phyloP scores from a whole-genome alignment of 2,888 invertebrate genomes.

The Chymomyza fuscimana region DNA sequence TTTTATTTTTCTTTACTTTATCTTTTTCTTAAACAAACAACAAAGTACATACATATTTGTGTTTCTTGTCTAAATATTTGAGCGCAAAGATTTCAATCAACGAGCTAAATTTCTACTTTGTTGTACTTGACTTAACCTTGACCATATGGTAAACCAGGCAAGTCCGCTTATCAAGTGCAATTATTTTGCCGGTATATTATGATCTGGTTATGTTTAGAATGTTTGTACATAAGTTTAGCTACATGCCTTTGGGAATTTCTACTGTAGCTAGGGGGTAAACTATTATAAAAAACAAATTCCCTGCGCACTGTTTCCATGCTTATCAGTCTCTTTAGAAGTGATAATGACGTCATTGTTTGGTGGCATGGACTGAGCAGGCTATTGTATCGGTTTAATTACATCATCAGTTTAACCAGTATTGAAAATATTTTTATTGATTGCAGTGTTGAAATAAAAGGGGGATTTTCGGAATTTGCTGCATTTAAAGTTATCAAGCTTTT shows the following conservation, averaged over 20 bases:
- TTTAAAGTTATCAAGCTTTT: not conserved
- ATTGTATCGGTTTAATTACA: not conserved
- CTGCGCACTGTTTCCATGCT: not conserved
- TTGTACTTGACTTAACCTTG: not conserved
- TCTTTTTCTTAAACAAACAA: not conserved
- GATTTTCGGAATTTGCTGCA: not conserved
- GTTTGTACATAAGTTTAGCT: not conserved
- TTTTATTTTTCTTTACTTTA: not conserved
- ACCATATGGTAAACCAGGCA: not conserved
- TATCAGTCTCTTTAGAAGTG: not conserved
- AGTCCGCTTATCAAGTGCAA: not conserved
- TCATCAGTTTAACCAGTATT: not conserved
- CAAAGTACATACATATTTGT: constrained; percentile 4
- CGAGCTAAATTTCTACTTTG: constrained; percentile 18
- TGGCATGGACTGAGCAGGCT: not conserved
- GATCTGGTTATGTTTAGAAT: not conserved
- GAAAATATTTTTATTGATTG: too few relatives aligned
- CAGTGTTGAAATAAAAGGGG: not conserved
- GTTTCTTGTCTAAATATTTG: constrained; percentile 44
- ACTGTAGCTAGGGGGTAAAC: not conserved
- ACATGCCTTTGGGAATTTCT: not conserved
- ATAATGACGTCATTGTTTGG: not conserved
- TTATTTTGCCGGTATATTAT: not conserved
- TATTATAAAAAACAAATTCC: not conserved
- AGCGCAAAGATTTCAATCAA: constrained; percentile 29